Conservation (phyloP, 2,113 vertebrate species). For the Rhipidura dahli region DNA sequence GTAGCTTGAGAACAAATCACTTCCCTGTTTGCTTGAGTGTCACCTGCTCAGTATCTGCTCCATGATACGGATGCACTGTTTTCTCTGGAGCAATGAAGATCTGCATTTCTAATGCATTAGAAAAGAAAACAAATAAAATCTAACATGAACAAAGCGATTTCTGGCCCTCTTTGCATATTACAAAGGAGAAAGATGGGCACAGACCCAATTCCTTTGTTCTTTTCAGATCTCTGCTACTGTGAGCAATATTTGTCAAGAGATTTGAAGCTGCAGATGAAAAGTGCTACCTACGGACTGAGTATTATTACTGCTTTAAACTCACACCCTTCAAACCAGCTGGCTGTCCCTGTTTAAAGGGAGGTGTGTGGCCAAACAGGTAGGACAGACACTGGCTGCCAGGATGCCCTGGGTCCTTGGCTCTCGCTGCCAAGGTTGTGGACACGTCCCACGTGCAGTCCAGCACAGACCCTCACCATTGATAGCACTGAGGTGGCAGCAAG, state of each 20-base stretch:
- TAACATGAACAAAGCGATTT: conserved; percentile 52
- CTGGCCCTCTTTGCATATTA: conserved; percentile 60
- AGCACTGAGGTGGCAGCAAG: background rate
- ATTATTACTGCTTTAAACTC: conserved; percentile 42
- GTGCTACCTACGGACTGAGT: conserved; percentile 13
- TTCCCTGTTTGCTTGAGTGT: conserved; percentile 28
- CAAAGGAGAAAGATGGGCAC: conserved; percentile 58
- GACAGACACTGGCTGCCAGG: background rate
- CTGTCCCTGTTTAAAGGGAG: conserved; percentile 1
- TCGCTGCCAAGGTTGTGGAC: background rate
- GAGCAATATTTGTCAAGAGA: conserved; percentile 46
- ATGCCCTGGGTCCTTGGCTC: background rate
- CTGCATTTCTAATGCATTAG: conserved; percentile 58
- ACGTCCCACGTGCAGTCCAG: rapidly evolving
- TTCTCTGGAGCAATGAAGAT: conserved; percentile 48
- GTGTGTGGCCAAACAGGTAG: conserved; percentile 11
- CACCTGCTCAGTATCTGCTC: conserved; percentile 13
- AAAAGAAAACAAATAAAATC: conserved; percentile 18
- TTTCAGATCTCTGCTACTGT: conserved; percentile 54
- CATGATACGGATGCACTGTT: background rate
- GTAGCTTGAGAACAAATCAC: conserved; percentile 50
- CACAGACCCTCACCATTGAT: background rate
- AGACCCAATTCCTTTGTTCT: conserved; percentile 62
- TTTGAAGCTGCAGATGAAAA: conserved; percentile 59
- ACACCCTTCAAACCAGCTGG: background rate